Evolutionary conservation across 53 echinoderm and acorn worm species (phyloP).

Genomic region (Echinarachnius parma): DNA sequence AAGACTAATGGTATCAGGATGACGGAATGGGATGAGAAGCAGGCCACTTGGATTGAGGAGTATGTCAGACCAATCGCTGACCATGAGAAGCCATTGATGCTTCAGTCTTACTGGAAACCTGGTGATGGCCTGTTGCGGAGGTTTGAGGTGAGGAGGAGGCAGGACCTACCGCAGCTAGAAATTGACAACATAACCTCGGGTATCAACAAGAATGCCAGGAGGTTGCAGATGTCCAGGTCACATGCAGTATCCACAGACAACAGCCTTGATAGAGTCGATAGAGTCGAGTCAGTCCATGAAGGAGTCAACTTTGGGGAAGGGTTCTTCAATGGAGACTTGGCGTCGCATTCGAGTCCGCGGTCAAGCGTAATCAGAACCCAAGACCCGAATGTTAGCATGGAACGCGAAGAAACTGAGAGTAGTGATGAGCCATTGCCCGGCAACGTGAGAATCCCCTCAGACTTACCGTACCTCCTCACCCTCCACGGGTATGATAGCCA

Average conservation of each 20-base stretch:
- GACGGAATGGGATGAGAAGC: constrained; percentile 1
- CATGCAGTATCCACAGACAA: constrained; percentile 16
- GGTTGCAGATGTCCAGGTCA: constrained; percentile 60
- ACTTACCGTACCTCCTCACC: constrained; percentile 77
- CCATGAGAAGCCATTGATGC: constrained; percentile 71
- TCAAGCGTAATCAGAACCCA: constrained; percentile 10
- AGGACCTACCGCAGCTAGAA: constrained; percentile 42
- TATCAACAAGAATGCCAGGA: constrained; percentile 72
- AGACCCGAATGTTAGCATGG: constrained; percentile 23
- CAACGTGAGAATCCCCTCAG: constrained; percentile 58
- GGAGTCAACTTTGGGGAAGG: constrained; percentile 28
- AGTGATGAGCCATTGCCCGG: constrained; percentile 56
- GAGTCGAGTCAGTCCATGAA: constrained; percentile 11
- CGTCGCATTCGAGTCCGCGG: constrained; percentile 33
- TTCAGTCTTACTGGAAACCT: constrained; percentile 90
- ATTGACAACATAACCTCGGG: constrained; percentile 70
- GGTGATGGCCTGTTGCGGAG: constrained; percentile 71
- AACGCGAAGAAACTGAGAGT: constrained; percentile 81
- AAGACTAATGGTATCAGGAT: constrained; percentile 24
- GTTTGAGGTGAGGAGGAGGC: constrained; percentile 79
- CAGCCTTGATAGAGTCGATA: constrained; percentile 16
- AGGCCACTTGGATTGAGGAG: constrained; percentile 64
- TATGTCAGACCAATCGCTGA: constrained; percentile 72
- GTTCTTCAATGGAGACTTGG: constrained; percentile 32
- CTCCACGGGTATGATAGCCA: constrained; percentile 71